phyloP scores from a whole-genome alignment of 2,888 invertebrate genomes.

The Hyppa rectilinea region DNA sequence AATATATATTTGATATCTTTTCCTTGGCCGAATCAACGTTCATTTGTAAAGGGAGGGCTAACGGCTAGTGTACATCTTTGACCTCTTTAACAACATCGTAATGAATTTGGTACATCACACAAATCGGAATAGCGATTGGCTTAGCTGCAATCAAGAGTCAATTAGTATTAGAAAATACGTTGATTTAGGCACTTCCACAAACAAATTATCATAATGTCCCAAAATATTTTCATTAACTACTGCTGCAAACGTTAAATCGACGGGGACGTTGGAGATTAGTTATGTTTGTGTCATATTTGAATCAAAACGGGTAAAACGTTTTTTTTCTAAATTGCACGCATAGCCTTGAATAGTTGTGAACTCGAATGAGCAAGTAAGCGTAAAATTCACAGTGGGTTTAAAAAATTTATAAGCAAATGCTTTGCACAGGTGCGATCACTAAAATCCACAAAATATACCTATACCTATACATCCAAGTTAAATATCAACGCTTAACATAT shows the following conservation, averaged over 20 bases:
- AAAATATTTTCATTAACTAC: slow-evolving; percentile 20
- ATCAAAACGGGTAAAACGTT: slow-evolving; percentile 36
- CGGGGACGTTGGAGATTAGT: not conserved
- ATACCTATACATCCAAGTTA: not conserved
- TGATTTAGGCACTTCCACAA: slow-evolving; percentile 12
- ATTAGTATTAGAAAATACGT: slow-evolving; percentile 27
- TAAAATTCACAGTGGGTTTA: slow-evolving; percentile 33
- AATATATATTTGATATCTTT: not conserved
- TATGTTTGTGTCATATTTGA: slow-evolving; percentile 36
- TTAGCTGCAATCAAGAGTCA: not conserved
- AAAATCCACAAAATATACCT: too few relatives aligned
- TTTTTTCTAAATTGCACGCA: slow-evolving; percentile 52
- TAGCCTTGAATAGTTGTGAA: slow-evolving; percentile 54
- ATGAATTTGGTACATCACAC: not conserved
- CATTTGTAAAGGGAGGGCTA: not conserved
- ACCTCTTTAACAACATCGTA: not conserved
- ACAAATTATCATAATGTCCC: slow-evolving; percentile 24
- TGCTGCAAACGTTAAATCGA: slow-evolving; percentile 32
- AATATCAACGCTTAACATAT: not conserved
- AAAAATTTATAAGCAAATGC: not conserved
- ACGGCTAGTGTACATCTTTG: slow-evolving; percentile 9
- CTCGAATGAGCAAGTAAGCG: slow-evolving; percentile 54
- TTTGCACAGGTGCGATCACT: not conserved
- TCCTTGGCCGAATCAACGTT: not conserved
- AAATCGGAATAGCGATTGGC: not conserved